A percentile compares a stretch with the other conserved stretches of the same genome.
Conservation (phyloP, 2,888 invertebrate species). For the Drosophila recens region DNA sequence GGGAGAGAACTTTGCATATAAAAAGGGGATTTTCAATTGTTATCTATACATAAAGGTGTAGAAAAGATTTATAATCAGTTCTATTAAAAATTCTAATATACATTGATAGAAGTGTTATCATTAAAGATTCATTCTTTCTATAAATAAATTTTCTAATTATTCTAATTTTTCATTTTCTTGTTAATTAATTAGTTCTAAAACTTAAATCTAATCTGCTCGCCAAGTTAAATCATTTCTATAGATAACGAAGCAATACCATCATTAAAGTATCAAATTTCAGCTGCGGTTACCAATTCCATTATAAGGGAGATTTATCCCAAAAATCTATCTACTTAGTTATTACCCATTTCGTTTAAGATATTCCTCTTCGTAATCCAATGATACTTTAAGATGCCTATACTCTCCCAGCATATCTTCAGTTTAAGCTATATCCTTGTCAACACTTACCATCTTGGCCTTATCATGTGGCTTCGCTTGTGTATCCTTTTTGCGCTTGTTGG, state of each 20-base stretch:
- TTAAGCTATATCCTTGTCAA: neutral
- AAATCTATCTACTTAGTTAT: neutral
- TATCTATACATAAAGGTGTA: constrained; percentile 2
- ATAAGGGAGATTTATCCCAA: neutral
- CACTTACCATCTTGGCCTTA: constrained; percentile 73
- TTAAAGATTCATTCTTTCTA: neutral
- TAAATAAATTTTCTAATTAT: neutral
- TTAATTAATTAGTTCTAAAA: neutral
- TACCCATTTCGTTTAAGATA: neutral
- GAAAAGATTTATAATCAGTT: neutral
- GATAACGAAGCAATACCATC: neutral
- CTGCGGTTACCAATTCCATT: no score
- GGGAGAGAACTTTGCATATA: constrained; percentile 36
- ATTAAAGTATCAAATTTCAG: constrained; percentile 11
- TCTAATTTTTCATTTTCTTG: no score
- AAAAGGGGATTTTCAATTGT: neutral
- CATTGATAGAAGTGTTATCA: neutral
- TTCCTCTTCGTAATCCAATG: neutral
- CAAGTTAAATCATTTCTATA: neutral
- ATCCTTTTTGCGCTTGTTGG: constrained; percentile 74
- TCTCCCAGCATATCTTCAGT: neutral
- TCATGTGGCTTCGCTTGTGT: constrained; percentile 57
- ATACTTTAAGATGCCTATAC: neutral
- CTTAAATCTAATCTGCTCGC: neutral
- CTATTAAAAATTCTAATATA: neutral